Conservation (phyloP, 1,140 invertebrate species). For the Leptinotarsa texana region DNA sequence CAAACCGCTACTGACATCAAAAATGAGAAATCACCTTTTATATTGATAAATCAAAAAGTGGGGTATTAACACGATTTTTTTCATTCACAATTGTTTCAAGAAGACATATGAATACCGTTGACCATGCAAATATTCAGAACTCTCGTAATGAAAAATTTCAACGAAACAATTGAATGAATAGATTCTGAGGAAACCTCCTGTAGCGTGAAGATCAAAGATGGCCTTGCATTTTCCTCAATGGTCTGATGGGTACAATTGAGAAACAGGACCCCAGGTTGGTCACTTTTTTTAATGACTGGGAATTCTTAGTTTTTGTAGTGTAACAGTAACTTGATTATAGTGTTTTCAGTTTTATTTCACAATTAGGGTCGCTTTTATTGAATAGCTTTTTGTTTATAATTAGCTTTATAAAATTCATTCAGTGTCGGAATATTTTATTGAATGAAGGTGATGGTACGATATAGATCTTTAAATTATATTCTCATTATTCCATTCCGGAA, state of each 20-base stretch:
- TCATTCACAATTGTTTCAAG: constrained; percentile 38
- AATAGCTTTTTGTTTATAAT: background rate
- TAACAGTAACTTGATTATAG: background rate
- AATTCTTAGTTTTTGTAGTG: background rate
- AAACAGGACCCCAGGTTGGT: constrained; percentile 30
- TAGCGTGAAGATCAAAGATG: constrained; percentile 48
- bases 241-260: constrained; percentile 44
- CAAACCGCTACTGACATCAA: constrained; percentile 30
- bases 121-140: constrained; percentile 30
- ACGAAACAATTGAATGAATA: constrained; percentile 35
- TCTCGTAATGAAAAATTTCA: constrained; percentile 34
- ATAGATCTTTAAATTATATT: background rate
- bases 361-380: background rate
- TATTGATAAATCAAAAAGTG: constrained; percentile 37
- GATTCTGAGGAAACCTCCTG: constrained; percentile 37
- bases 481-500: background rate
- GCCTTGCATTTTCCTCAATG: constrained; percentile 42
- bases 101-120: constrained; percentile 35
- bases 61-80: constrained; percentile 36
- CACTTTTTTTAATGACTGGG: constrained; percentile 19
- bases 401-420: background rate
- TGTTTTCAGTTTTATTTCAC: background rate
- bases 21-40: constrained; percentile 43
- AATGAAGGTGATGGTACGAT: background rate
- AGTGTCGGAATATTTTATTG: background rate